A percentile compares a stretch with the other conserved stretches of the same genome.
phyloP scores from a whole-genome alignment of 2,113 vertebrate species.

The Phrynosoma platyrhinos region DNA sequence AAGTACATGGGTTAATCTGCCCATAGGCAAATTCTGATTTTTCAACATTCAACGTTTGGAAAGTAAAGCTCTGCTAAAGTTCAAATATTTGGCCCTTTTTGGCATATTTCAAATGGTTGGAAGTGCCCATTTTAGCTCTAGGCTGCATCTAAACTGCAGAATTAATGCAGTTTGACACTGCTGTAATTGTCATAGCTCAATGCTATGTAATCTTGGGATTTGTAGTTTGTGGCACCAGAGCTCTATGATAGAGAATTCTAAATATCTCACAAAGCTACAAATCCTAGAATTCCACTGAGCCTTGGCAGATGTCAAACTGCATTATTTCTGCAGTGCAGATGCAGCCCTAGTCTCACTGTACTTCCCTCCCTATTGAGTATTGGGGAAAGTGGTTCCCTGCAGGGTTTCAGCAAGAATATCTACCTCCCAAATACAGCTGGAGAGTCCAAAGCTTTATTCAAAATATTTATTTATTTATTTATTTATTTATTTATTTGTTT shows the following conservation, averaged over 20 bases:
- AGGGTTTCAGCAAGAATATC: neutral
- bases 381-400: neutral
- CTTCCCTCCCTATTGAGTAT: neutral
- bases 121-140: neutral
- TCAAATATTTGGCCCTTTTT: neutral
- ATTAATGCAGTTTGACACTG: no score
- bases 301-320: no score
- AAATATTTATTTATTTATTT: neutral
- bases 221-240: no score
- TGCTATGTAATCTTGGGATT: no score
- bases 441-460: neutral
- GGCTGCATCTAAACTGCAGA: no score
- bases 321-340: no score
- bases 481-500: neutral
- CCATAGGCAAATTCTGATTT: neutral
- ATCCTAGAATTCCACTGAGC: no score
- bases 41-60: neutral
- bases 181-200: no score
- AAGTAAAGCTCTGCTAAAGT: neutral
- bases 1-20: neutral
- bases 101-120: neutral
- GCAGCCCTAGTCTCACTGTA: neutral
- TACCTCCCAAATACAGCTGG: neutral
- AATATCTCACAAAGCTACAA: no score
- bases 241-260: no score